These are phyloP conservation scores for Coregonus clupeaformis DNA, from an alignment of 2,113 vertebrate species.

Conservation along the genomic window DNA sequence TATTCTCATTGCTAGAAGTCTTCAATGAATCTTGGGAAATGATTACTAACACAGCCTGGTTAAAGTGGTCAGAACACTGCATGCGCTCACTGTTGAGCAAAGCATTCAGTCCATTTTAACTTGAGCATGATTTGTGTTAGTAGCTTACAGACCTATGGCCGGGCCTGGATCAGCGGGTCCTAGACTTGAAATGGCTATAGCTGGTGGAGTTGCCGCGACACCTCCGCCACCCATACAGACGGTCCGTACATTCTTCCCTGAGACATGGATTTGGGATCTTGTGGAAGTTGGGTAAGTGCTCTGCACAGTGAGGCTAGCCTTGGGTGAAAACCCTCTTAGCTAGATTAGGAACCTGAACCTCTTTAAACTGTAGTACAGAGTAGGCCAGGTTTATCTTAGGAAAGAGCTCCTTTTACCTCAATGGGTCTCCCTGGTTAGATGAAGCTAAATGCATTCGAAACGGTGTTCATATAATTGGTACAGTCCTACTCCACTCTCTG, in stretches of 20 bases:
- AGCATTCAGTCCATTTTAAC: too few relatives aligned
- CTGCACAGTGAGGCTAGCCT: too few relatives aligned
- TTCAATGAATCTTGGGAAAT: slow-evolving; percentile 33
- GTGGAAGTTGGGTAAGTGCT: slow-evolving; percentile 73
- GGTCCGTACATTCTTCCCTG: slow-evolving; percentile 80
- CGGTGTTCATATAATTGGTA: too few relatives aligned
- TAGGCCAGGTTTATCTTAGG: too few relatives aligned
- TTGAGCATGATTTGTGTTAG: too few relatives aligned
- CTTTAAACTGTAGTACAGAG: too few relatives aligned
- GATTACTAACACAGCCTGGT: neutral
- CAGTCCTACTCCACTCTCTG: neutral
- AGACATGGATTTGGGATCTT: slow-evolving; percentile 88
- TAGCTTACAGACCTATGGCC: neutral
- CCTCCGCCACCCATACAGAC: slow-evolving; percentile 24
- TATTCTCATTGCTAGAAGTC: slow-evolving; percentile 54
- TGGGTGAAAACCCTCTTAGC: too few relatives aligned
- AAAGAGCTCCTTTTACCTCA: too few relatives aligned
- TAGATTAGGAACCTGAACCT: too few relatives aligned
- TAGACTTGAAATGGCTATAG: neutral
- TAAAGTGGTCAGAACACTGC: too few relatives aligned
- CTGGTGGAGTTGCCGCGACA: neutral
- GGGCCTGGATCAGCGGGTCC: neutral
- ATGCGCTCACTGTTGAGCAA: too few relatives aligned
- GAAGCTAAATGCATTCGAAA: too few relatives aligned
- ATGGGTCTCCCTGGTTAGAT: neutral